Base-by-base conservation (phyloP, 2,797 vertebrate genomes). In the Hemitrygon akajei region DNA sequence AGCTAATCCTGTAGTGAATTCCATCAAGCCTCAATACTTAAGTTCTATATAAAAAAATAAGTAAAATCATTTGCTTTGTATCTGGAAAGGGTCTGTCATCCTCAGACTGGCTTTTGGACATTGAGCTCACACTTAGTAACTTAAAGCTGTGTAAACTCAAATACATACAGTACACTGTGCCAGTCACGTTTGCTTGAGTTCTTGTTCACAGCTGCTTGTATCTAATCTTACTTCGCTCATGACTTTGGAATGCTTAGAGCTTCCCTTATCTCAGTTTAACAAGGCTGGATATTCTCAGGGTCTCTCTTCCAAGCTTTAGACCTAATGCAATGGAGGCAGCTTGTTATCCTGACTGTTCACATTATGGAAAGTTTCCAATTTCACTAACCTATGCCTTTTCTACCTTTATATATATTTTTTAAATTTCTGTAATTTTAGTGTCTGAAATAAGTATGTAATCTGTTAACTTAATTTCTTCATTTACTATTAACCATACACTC, bases 191-290 rank as follows among this genome's bases (percentile, higher is more conserved):
- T 56, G 12, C 47, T 58, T 58, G 47, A 14, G 11, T 1, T 58
- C 40, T 27, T 82, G 9, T 25, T 82, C 80, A 56, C 80, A 56
- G 80, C 81, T 84, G 81, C 81, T 56, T 58, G 47, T 22, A 22
- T 84, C 81, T 84, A 84, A 84, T 84, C 47, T 58, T 84, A 84
- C 47, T 11, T 84, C 25, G 47, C 81, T 84, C 82, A 84, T 3
- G 56, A 84, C 56, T 84, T 84, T 84, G 47, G 82, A 58, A 60
- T 58, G 47, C 25, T 84, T 75, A 7, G 47, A 47, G 82, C 82
- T 47, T 84, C 40, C 47, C 40, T 84, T 84, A 58, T 84, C 82
- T 84, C 56, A 60, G 3, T 60, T 30, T 14, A 58, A 30, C 25
- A 84, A 84, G 56, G 47, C 81, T 58, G 22, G 47, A 56, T 56